Evolutionary conservation across 2,888 invertebrate genomes (phyloP), one percentile per base, ranked within the genome.

Genomic region (Drosophila macrospina): DNA sequence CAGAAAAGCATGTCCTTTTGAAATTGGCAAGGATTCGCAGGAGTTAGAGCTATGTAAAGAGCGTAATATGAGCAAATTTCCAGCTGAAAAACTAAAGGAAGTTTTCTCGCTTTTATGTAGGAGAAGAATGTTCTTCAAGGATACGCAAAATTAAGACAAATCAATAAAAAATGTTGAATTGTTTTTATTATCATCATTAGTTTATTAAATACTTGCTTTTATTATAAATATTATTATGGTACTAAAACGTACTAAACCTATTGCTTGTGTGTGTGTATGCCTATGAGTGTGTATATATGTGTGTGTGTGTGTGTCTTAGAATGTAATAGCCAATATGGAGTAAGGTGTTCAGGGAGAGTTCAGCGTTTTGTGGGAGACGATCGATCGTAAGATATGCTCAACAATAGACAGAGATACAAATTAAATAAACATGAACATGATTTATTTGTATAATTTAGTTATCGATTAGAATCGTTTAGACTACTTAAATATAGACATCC

Each of bases 171-270:
- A 36, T 28, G 26, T 26, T n/a, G n/a, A n/a, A n/a, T n/a, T n/a
- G n/a, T n/a, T n/a, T n/a, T n/a, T n/a, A n/a, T n/a, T 36, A 26
- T n/a, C 11, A 16, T 44, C 10, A 15, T 80, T 61, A 65, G 28
- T 72, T 75, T 79, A 75, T 80, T 80, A 74, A 78, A 74, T 69
- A 68, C 52, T 63, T 61, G n/a, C 57, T 55, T 44, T 16, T 10
- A 41, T 7, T 59, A 57, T 55, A 57, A 55, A 69, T 62, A 60
- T 56, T 39, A 37, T 66, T 69, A 69, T 64, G 80, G 82, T 82
- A 82, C 82, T 82, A 82, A 86, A 82, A 82, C 82, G 82, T 88
- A 82, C 82, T 76, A 78, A 34, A 56, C 42, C 51, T 73, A 67
- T 60, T 55, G 34, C 13, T 56, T 41, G 28, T 65, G 48, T 45